Evolutionary conservation across 2,113 vertebrate species (phyloP).

Genomic region (Dasyurus viverrinus): DNA sequence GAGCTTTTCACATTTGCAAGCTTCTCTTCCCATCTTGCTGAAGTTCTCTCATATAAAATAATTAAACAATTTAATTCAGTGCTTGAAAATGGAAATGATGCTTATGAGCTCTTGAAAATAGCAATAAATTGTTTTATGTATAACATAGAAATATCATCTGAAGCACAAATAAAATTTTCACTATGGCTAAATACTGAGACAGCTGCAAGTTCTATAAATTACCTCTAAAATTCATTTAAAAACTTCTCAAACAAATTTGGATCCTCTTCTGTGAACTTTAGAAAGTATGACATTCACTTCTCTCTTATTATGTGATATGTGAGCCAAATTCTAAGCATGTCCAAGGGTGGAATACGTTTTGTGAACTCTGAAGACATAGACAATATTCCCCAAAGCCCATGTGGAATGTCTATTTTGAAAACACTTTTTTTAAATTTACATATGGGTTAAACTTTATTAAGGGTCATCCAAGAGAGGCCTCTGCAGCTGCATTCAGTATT

Average conservation of each 20-base stretch:
- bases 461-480: neutral
- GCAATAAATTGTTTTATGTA: slow-evolving; percentile 54
- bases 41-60: neutral
- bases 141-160: slow-evolving; percentile 43
- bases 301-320: slow-evolving; percentile 28
- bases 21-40: neutral
- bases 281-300: slow-evolving; percentile 63
- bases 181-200: slow-evolving; percentile 64
- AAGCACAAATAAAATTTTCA: slow-evolving; percentile 67
- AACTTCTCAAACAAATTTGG: slow-evolving; percentile 40
- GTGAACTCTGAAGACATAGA: slow-evolving; percentile 51
- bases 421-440: slow-evolving; percentile 21
- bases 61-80: too few species aligned
- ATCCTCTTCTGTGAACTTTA: slow-evolving; percentile 59
- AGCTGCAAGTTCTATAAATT: slow-evolving; percentile 62
- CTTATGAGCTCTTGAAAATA: slow-evolving; percentile 57
- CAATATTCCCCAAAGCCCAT: slow-evolving; percentile 35
- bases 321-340: slow-evolving; percentile 47
- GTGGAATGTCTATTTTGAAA: slow-evolving; percentile 51
- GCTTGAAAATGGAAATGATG: slow-evolving; percentile 51
- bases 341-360: slow-evolving; percentile 51
- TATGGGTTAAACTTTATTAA: slow-evolving; percentile 20
- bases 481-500: fast-evolving
- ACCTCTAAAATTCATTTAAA: slow-evolving; percentile 61
- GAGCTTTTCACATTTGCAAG: neutral